phyloP scores from a whole-genome alignment of 1,140 invertebrate species.

The Dendroctonus valens region DNA sequence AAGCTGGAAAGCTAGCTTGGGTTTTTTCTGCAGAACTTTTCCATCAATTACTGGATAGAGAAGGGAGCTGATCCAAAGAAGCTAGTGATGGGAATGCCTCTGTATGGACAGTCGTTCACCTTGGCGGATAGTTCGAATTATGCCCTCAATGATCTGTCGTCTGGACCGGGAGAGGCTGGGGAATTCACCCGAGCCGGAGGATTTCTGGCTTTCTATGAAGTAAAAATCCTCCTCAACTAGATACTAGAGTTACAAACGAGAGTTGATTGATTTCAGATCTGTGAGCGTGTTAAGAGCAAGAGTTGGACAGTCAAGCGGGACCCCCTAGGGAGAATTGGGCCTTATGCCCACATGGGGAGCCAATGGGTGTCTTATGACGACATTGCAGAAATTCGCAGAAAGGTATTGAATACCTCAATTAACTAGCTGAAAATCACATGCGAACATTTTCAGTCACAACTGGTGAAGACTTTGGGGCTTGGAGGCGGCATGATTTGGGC shows the following conservation, averaged over 20 bases:
- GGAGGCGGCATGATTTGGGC: slow-evolving; percentile 82
- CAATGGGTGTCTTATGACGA: slow-evolving; percentile 86
- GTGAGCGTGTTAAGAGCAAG: slow-evolving; percentile 58
- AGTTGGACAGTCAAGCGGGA: slow-evolving; percentile 69
- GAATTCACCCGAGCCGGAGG: slow-evolving; percentile 76
- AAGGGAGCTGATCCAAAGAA: slow-evolving; percentile 71
- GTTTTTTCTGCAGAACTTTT: slow-evolving; percentile 64
- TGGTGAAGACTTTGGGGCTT: slow-evolving; percentile 59
- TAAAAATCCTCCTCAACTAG: slow-evolving; percentile 40
- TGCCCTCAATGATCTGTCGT: slow-evolving; percentile 65
- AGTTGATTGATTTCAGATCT: slow-evolving; percentile 56
- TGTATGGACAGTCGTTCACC: slow-evolving; percentile 81
- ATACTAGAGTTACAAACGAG: not conserved
- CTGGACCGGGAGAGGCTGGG: slow-evolving; percentile 75
- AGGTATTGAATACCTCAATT: slow-evolving; percentile 37
- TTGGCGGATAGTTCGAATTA: slow-evolving; percentile 60
- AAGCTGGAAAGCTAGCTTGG: not conserved
- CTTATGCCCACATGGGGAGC: slow-evolving; percentile 67
- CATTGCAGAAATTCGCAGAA: slow-evolving; percentile 61
- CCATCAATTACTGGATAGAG: slow-evolving; percentile 76
- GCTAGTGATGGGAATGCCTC: slow-evolving; percentile 76
- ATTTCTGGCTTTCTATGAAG: slow-evolving; percentile 83
- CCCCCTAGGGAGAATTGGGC: slow-evolving; percentile 64
- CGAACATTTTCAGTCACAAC: slow-evolving; percentile 50
- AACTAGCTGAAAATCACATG: not conserved